phyloP scores from a whole-genome alignment of 1,140 invertebrate species.

The Metopolophium dirhodum region DNA sequence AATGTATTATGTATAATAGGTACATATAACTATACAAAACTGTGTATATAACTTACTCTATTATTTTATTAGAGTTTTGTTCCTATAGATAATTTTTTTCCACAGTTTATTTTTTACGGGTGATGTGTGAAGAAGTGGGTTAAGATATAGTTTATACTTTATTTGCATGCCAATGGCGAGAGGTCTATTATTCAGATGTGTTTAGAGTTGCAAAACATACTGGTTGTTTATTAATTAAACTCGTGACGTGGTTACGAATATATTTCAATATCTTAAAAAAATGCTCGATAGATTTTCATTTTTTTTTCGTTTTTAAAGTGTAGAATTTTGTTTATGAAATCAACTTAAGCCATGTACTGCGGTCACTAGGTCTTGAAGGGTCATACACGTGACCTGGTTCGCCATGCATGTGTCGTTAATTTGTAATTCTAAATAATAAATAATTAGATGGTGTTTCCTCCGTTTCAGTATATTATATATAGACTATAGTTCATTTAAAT shows the following conservation, averaged over 20 bases:
- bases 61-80: background rate
- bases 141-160: conserved; percentile 28
- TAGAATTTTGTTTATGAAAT: conserved; percentile 32
- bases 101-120: background rate
- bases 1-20: background rate
- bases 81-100: background rate
- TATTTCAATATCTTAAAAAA: conserved; percentile 27
- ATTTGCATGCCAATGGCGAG: background rate
- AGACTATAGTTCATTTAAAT: conserved; percentile 27
- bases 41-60: background rate
- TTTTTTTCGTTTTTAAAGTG: conserved; percentile 1
- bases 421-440: conserved; percentile 41
- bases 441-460: conserved; percentile 44
- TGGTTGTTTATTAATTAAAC: conserved; percentile 46
- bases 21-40: background rate
- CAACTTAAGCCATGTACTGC: background rate
- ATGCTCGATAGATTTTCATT: background rate
- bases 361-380: conserved; percentile 9
- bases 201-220: conserved; percentile 29
- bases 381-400: conserved; percentile 33
- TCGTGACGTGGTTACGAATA: conserved; percentile 44
- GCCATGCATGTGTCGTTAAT: conserved; percentile 42
- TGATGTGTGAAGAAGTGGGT: conserved; percentile 11
- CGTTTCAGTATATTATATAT: background rate
- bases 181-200: conserved; percentile 52